These are phyloP conservation scores for Cheirogaleus medius DNA, from an alignment of 2,113 vertebrate genomes.

Conservation along the genomic window DNA sequence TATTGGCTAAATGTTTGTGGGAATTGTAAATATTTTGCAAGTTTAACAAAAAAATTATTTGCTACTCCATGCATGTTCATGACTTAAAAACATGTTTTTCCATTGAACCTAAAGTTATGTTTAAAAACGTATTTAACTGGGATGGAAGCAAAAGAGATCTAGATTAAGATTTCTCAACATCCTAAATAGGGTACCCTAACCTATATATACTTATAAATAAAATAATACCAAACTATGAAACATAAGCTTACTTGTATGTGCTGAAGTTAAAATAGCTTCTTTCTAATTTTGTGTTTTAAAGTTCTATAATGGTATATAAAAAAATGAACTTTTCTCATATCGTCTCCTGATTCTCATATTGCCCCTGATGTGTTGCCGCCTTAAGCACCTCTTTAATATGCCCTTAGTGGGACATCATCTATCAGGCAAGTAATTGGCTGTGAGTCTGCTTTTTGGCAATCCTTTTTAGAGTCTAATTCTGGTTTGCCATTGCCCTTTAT, in stretches of 20 bases:
- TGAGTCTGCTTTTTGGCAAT: not conserved
- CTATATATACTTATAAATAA: not conserved
- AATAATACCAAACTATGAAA: not conserved
- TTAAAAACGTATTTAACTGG: not conserved
- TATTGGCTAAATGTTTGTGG: not conserved
- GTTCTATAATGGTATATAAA: not conserved
- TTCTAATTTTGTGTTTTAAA: constrained; percentile 2
- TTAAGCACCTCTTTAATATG: not conserved
- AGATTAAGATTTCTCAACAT: not conserved
- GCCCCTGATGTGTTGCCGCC: not conserved
- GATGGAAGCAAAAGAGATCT: not conserved
- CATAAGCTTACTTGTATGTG: not conserved
- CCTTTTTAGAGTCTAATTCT: not conserved
- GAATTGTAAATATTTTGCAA: not conserved
- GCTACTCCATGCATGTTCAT: not conserved
- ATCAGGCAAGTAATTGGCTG: not conserved
- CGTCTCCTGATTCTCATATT: not conserved
- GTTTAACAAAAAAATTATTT: not conserved
- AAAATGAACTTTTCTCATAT: not conserved
- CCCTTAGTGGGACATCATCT: not conserved
- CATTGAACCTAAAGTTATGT: not conserved
- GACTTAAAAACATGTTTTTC: not conserved
- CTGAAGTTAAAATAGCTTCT: not conserved
- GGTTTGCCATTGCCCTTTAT: not conserved
- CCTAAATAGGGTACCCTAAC: not conserved